Evolutionary conservation across 1,140 invertebrate species (phyloP), one percentile per base, ranked within the genome.

Genomic region (Hycleus cichorii): DNA sequence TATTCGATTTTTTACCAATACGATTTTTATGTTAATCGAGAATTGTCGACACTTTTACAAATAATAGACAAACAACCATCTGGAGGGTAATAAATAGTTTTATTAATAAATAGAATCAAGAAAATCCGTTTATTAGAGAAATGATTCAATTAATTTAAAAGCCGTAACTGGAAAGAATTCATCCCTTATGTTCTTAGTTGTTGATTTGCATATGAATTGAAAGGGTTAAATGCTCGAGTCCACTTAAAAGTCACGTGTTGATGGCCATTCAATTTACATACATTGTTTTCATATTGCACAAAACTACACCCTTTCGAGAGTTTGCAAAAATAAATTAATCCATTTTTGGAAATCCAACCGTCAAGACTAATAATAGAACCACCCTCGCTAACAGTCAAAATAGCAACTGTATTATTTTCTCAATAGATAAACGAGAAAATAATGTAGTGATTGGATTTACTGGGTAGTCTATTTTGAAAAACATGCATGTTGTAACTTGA

Each of bases 391-490:
- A 24, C 57, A 54, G 58, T 59, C 58, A 59, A 59, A 59, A 59
- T 51, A 59, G 39, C 51, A 59, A 59, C 58, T 45, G 47, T 53
- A 53, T 59, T 54, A 32, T 32, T 32, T 18, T 32, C 4, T 32
- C 4, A 32, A 32, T 32, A 32, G 32, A 50, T 54, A 54, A 59
- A 59, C 58, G 58, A 59, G 58, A 44, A 59, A 59, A 59, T 59
- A 59, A 59, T 59, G 48, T 51, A 59, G 50, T 59, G 58, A 59
- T 59, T 59, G 58, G 47, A 56, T 56, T 56, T 56, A 49, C 26
- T 56, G 5, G n/a, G 39, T 43, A 25, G 44, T 32, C 32, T 32
- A 32, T 32, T 32, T 32, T 32, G 32, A 48, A 39, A 53, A 53
- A 53, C 51, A 53, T 53, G 51, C 42, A 46, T 53, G 51, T 53